Evolutionary conservation across 2,113 vertebrate genomes (phyloP), one percentile per base, ranked within the genome.

Genomic region (Tragelaphus strepsiceros): DNA sequence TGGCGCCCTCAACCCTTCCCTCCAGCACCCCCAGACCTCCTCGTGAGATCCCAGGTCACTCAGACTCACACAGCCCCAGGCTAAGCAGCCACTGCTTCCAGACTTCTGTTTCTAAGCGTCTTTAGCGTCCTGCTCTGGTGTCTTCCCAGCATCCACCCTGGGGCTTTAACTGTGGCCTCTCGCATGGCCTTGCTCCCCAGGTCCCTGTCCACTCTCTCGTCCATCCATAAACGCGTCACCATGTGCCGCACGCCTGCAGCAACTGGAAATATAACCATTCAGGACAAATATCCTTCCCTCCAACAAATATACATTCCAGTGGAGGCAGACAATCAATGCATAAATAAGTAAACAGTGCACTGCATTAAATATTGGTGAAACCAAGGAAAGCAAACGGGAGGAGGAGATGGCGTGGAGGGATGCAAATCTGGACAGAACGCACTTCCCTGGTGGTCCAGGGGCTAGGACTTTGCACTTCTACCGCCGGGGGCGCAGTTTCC

Each of bases 401-500:
- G 32, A 54, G 71, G 14, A 5, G 35, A 53, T 1, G 5, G 16
- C 14, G 0, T 6, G 5, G n/a, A 39, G 51, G 32, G 12, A 26
- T 24, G 1, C 6, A 43, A 0, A 10, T 61, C 84, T 46, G 35
- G n/a, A 77, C 3, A 10, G 32, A 10, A 6, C 0, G 21, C 11
- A 24, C 67, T 24, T 3, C 35, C 35, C 35, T 74, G 67, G 67
- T 1, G 11, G 35, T 7, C 67, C 67, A 24, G 35, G n/a, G 11
- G 11, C 21, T 13, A 39, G 67, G 35, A 74, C 35, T 22, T 19
- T 24, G 21, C 21, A 39, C 67, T 22, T 39, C 21, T 49, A 35
- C 64, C 10, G 1, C n/a, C 35, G 64, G 64, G 32, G 64, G 17
- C 32, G n/a, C n/a, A 1, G n/a, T 21, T 35, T n/a, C 4, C 8